Evolutionary conservation across 2,113 vertebrate genomes (phyloP).

Genomic region (Octodon degus): DNA sequence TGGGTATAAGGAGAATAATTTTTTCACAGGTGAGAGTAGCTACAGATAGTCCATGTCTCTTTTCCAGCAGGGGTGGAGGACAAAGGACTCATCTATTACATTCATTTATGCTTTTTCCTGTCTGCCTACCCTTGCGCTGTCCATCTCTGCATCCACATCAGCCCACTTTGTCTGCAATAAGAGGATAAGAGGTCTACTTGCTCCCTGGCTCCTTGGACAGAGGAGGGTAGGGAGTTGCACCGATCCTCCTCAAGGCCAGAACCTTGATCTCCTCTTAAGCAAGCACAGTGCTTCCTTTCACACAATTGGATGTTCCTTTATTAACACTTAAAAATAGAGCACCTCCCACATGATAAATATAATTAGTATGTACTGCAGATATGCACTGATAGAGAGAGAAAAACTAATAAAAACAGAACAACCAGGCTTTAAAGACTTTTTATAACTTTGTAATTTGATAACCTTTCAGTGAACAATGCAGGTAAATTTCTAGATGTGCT

Average conservation of each 20-base stretch:
- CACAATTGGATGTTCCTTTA: rapidly evolving
- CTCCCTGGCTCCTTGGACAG: background rate
- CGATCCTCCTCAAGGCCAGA: rapidly evolving
- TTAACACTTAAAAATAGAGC: background rate
- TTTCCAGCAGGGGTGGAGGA: rapidly evolving
- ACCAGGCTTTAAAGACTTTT: too few relatives aligned
- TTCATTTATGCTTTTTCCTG: rapidly evolving
- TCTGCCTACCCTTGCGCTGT: rapidly evolving
- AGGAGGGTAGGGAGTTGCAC: rapidly evolving
- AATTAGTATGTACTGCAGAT: too few relatives aligned
- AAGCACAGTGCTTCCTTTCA: rapidly evolving
- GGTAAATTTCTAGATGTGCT: background rate
- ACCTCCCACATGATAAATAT: background rate
- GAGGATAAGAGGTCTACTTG: rapidly evolving
- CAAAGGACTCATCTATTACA: rapidly evolving
- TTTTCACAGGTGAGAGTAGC: background rate
- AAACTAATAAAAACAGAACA: background rate
- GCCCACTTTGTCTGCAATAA: rapidly evolving
- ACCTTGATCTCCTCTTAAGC: rapidly evolving
- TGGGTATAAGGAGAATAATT: rapidly evolving
- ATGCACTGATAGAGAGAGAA: background rate
- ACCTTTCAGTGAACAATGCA: background rate
- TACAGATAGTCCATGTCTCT: too few relatives aligned
- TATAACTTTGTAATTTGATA: background rate
- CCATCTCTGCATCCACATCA: rapidly evolving